Evolutionary conservation across 1,140 invertebrate genomes (phyloP), one percentile per base, ranked within the genome.

Genomic region (Coelopa frigida): DNA sequence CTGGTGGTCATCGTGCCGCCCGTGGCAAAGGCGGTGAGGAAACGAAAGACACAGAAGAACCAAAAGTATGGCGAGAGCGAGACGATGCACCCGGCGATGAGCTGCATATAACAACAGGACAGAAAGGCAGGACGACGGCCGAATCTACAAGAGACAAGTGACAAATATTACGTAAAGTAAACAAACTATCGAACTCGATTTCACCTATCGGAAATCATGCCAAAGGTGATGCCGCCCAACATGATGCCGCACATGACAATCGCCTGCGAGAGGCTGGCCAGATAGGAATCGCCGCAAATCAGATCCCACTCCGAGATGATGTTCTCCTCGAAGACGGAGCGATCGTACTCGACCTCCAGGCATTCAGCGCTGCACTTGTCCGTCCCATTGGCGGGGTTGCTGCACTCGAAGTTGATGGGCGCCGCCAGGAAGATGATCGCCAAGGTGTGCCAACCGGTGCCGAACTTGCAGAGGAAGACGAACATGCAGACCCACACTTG

Each of bases 171-270:
- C 7, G 21, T 29, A 11, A 22, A 15, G 0, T 14, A 26, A 12
- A 4, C 23, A 6, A 35, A 2, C 8, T 3, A 8, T 5, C 22
- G 1, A 2, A 10, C 17, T 15, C 21, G 24, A 18, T 27, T 48
- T 58, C 33, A 87, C 84, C 78, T 82, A 71, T 89, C 86, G 8
- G 85, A 79, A 32, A 84, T 70, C 48, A 80, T 74, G 37, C 86
- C 84, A 56, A 87, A 88, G 4, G 81, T 42, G 70, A 87, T 78
- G 54, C 82, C 85, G 23, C 81, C 81, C 20, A 84, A 65, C 21
- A 87, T 74, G 35, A 88, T 79, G 4, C 85, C 86, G 6, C 82
- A 64, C 84, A 88, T 87, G 37, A 84, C 84, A 17, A 81, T 74
- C 3, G 81, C 80, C 57, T 89, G 85, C 2, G 79, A 80, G 3